phyloP scores from a whole-genome alignment of 2,113 vertebrate genomes.

The Chaenocephalus aceratus region DNA sequence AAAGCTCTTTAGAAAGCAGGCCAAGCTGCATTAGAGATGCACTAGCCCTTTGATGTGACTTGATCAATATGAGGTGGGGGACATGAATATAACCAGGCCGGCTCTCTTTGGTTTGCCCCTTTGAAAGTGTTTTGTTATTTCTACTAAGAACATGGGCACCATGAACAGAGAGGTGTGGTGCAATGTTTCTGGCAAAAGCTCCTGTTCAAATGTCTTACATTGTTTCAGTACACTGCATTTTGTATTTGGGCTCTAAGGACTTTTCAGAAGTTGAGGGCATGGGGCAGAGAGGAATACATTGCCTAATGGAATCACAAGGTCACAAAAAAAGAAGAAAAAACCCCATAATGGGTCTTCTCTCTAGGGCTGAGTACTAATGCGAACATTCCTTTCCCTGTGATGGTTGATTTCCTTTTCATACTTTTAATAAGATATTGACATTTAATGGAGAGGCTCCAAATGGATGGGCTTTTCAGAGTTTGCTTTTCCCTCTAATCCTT shows the following conservation, averaged over 20 bases:
- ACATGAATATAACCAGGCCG: conserved; percentile 77
- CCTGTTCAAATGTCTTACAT: conserved; percentile 49
- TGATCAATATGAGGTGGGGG: conserved; percentile 85
- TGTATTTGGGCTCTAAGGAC: conserved; percentile 43
- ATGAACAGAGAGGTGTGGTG: conserved; percentile 52
- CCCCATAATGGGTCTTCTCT: conserved; percentile 77
- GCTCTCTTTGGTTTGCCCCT: conserved; percentile 81
- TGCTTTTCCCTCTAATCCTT: conserved; percentile 48
- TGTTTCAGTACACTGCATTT: conserved; percentile 57
- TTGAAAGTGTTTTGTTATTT: conserved; percentile 83
- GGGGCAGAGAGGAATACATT: conserved; percentile 48
- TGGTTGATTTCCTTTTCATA: conserved; percentile 76
- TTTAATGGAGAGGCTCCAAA: conserved; percentile 78
- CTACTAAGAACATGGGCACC: conserved; percentile 55
- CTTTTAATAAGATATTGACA: conserved; percentile 80
- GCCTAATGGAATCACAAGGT: conserved; percentile 83
- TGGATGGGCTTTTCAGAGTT: conserved; percentile 68
- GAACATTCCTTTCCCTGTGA: conserved; percentile 70
- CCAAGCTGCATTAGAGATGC: conserved; percentile 84
- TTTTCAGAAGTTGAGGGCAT: conserved; percentile 68
- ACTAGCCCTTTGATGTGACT: conserved; percentile 83
- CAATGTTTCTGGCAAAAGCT: conserved; percentile 58
- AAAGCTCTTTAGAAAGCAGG: conserved; percentile 83
- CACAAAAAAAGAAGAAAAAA: conserved; percentile 67
- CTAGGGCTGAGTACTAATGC: conserved; percentile 74